Percentiles rank a stretch among this genome's conserved stretches.
Conservation (phyloP, 1,140 invertebrate species). For the Danaus melanippus region DNA sequence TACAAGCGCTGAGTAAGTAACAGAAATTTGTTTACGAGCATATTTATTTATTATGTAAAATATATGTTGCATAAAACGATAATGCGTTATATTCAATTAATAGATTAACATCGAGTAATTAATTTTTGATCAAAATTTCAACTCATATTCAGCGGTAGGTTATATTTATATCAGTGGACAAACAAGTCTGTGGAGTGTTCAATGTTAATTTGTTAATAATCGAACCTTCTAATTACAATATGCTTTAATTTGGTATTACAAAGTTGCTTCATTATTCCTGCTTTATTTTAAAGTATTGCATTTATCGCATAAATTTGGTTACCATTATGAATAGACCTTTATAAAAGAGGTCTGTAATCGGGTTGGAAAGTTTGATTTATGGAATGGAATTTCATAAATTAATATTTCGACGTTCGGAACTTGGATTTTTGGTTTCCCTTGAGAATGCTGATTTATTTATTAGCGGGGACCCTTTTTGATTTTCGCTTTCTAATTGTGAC, state of each 20-base stretch:
- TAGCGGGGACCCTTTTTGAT: constrained; percentile 21
- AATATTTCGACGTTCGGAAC: constrained; percentile 36
- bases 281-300: not conserved
- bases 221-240: too few relatives aligned
- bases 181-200: too few relatives aligned
- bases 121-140: too few relatives aligned
- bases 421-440: constrained; percentile 29
- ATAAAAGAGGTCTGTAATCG: constrained; percentile 14
- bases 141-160: constrained; percentile 21
- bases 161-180: not conserved
- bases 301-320: too few relatives aligned
- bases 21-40: too few relatives aligned
- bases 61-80: constrained; percentile 1
- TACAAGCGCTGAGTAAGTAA: constrained; percentile 4
- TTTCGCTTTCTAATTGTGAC: constrained; percentile 21
- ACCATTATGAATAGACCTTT: constrained; percentile 9
- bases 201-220: too few relatives aligned
- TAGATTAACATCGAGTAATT: too few relatives aligned
- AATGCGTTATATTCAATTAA: too few relatives aligned
- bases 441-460: constrained; percentile 29
- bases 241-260: too few relatives aligned
- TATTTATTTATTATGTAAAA: not conserved
- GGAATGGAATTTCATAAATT: constrained; percentile 38
- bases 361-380: constrained; percentile 44
- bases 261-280: too few relatives aligned